Evolutionary conservation across 2,113 vertebrate species (phyloP).

Genomic region (Calidris pygmaea): DNA sequence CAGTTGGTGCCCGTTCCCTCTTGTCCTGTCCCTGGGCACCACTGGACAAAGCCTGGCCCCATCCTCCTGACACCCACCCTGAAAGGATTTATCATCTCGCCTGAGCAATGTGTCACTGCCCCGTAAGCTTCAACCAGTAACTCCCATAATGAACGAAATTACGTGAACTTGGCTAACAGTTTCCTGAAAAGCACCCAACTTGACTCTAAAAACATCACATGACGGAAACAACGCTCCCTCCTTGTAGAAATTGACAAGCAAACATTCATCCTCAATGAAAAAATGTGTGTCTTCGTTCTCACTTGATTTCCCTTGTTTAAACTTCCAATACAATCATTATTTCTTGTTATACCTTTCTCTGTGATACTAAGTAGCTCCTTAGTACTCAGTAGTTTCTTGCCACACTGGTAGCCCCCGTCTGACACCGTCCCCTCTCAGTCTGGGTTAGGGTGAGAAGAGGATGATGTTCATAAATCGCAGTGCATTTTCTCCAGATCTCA

Average conservation of each 20-base stretch:
- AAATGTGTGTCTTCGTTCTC: not conserved
- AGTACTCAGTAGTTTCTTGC: not conserved
- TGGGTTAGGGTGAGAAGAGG: not conserved
- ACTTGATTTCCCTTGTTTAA: not conserved
- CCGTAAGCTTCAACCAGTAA: not conserved
- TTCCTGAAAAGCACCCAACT: not conserved
- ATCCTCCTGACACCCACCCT: too few species aligned
- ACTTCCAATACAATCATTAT: not conserved
- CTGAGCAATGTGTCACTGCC: not conserved
- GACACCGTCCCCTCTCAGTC: not conserved
- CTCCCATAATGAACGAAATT: not conserved
- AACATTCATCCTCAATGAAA: not conserved
- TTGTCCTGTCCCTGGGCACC: too few species aligned
- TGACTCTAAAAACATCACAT: not conserved
- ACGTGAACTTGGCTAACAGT: not conserved
- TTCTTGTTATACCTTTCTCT: not conserved
- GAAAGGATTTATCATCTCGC: fast-evolving
- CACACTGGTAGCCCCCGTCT: too few species aligned
- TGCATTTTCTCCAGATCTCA: not conserved
- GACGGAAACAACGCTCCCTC: not conserved
- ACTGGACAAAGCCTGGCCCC: too few species aligned
- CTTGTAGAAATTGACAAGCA: not conserved
- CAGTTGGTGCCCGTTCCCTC: too few species aligned
- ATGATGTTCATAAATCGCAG: not conserved
- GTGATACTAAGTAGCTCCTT: not conserved